Percentiles rank a stretch among this genome's conserved stretches.
phyloP scores from a whole-genome alignment of 2,797 vertebrate genomes.

The Phrynocephalus forsythii region DNA sequence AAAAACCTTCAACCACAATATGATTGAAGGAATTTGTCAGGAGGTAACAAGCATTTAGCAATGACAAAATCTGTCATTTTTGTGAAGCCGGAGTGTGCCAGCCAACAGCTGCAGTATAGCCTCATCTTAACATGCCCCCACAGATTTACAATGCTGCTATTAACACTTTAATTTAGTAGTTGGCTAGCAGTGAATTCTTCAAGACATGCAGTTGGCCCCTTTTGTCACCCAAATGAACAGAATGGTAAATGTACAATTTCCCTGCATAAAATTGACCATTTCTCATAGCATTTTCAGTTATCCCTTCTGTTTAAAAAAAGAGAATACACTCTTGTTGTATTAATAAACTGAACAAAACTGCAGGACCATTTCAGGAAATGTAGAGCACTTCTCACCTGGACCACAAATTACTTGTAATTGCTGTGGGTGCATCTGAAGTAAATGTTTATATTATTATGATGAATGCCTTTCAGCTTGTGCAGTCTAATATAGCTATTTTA shows the following conservation, averaged over 20 bases:
- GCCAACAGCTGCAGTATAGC: conserved; percentile 86
- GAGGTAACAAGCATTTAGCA: conserved; percentile 82
- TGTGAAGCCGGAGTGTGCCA: conserved; percentile 87
- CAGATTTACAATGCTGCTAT: conserved; percentile 76
- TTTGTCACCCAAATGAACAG: conserved; percentile 64
- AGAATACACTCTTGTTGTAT: neutral
- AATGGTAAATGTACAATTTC: neutral
- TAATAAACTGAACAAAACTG: neutral
- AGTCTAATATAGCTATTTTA: neutral
- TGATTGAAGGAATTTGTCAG: conserved; percentile 78
- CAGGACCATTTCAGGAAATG: neutral
- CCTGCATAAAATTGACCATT: neutral
- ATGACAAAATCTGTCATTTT: conserved; percentile 85
- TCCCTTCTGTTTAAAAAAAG: conserved; percentile 24
- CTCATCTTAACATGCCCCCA: conserved; percentile 67
- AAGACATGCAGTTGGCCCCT: conserved; percentile 60
- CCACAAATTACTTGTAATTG: neutral
- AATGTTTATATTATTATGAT: neutral
- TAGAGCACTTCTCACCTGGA: neutral
- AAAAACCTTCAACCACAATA: conserved; percentile 74
- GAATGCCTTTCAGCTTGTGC: neutral
- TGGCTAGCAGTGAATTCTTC: conserved; percentile 62
- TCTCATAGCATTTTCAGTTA: neutral
- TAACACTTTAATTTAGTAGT: conserved; percentile 72
- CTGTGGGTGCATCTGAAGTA: neutral